phyloP scores from a whole-genome alignment of 2,797 vertebrate species.

The Acanthurus leucopareius region DNA sequence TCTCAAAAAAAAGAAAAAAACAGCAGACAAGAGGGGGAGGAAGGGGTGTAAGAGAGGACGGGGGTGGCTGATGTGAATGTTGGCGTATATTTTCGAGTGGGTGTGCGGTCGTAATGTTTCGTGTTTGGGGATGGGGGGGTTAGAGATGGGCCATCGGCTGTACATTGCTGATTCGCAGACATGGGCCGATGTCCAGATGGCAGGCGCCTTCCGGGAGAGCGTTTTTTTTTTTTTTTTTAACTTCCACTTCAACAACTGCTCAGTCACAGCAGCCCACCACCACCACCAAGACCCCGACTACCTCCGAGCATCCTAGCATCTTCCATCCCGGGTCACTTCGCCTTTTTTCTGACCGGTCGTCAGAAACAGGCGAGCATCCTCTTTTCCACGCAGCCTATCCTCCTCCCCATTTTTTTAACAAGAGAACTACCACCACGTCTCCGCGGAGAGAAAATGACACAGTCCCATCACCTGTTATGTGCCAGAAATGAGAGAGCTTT shows the following conservation, averaged over 20 bases:
- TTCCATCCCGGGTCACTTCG: slow-evolving; percentile 27
- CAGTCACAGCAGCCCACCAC: slow-evolving; percentile 31
- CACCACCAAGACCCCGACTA: slow-evolving; percentile 32
- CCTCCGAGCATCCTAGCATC: slow-evolving; percentile 17
- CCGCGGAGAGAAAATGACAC: slow-evolving; percentile 44
- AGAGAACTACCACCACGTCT: slow-evolving; percentile 28
- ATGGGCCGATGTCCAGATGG: slow-evolving; percentile 73
- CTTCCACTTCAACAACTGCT: slow-evolving; percentile 68
- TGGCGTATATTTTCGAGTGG: slow-evolving; percentile 47
- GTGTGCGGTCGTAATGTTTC: slow-evolving; percentile 28
- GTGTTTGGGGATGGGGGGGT: slow-evolving; percentile 13
- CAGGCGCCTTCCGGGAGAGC: slow-evolving; percentile 49
- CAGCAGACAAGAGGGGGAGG: not conserved
- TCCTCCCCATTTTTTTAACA: not conserved
- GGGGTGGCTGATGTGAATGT: slow-evolving; percentile 54
- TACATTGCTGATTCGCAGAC: slow-evolving; percentile 66
- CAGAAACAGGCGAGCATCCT: not conserved
- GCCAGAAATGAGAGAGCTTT: slow-evolving; percentile 59
- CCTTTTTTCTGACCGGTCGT: not conserved
- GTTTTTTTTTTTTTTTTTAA: slow-evolving; percentile 45
- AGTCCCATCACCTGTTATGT: slow-evolving; percentile 61
- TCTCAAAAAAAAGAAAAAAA: slow-evolving; percentile 64
- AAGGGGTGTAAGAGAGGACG: slow-evolving; percentile 4
- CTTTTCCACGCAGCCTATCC: not conserved
- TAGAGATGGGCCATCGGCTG: slow-evolving; percentile 36